Base-by-base conservation (phyloP, 1,140 invertebrate species). In the Caerostris darwini region DNA sequence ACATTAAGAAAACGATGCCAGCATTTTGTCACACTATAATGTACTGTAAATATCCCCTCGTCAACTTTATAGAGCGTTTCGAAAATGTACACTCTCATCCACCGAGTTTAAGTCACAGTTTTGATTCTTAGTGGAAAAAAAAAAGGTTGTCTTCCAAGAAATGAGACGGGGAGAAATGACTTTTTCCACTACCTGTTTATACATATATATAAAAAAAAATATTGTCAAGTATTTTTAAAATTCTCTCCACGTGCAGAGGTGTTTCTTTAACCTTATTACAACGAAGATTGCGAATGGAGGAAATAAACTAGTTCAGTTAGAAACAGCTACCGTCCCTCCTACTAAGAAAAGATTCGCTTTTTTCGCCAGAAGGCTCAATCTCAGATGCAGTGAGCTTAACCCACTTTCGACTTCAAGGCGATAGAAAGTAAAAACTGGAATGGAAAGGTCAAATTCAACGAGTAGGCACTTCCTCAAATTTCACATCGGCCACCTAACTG, bases 321-420 rank as follows among this genome's bases (percentile, higher is more conserved):
- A 69, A 88, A 88, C 83, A 7, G 53, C 57, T 85, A 58, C 54
- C 83, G 50, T 58, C 83, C 56, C 83, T 85, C 90, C 54, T 82
- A 10, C 90, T 92, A 85, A 83, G 90, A 92, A 92, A 93, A 87
- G 92, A 93, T 93, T 93, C 92, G 17, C 92, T 93, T 93, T 93
- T 81, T 59, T 71, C 14, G 61, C 91, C 91, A 86, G 83, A 61
- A 77, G 90, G 90, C 77, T 64, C 64, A 58, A 61, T 56, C 59
- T 34, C 12, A 50, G 64, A 93, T 87, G 90, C 54, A 91, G 82
- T 82, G 92, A 86, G 83, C 82, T 93, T 86, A 93, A 69, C 92
- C 82, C 82, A 57, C 61, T 93, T 93, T 87, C 67, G 10, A 87
- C 82, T 93, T 93, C 92, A 93, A 93, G 92, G 92, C 92, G 54